phyloP scores from a whole-genome alignment of 2,113 vertebrate genomes.

The Dromiciops gliroides region DNA sequence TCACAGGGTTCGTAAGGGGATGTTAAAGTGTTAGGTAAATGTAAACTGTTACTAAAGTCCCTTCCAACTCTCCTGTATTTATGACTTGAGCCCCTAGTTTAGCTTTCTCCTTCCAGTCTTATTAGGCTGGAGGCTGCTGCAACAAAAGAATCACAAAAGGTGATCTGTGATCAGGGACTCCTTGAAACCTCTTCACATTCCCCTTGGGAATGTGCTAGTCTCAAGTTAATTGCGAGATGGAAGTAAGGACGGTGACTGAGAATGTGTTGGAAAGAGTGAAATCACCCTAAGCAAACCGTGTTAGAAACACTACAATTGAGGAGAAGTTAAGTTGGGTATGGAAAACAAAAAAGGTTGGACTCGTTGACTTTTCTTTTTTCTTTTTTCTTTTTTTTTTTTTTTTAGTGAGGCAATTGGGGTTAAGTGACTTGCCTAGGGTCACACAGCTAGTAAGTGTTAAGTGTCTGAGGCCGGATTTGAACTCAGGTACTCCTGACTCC shows the following conservation, averaged over 20 bases:
- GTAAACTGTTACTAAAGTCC: not conserved
- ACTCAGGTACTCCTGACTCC: too few species aligned
- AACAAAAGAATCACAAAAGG: not conserved
- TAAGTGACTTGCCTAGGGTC: too few species aligned
- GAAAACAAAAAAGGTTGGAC: not conserved
- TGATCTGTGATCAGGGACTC: not conserved
- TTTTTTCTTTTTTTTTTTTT: too few species aligned
- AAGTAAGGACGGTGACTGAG: not conserved
- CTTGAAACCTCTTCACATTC: not conserved
- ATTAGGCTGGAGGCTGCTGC: too few species aligned
- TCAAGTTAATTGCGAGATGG: not conserved
- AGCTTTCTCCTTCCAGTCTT: too few species aligned
- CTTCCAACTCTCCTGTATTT: not conserved
- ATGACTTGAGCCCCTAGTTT: not conserved
- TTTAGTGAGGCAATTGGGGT: too few species aligned
- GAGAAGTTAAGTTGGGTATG: not conserved
- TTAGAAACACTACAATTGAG: not conserved
- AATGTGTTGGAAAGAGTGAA: not conserved
- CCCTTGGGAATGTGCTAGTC: not conserved
- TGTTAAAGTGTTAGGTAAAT: not conserved
- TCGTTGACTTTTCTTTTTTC: not conserved
- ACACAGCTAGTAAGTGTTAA: too few species aligned
- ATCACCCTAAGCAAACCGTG: not conserved
- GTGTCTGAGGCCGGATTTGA: too few species aligned
- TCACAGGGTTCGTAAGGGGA: not conserved